These are phyloP conservation scores for Ophion costatus DNA, from an alignment of 2,888 invertebrate species.

Conservation along the genomic window DNA sequence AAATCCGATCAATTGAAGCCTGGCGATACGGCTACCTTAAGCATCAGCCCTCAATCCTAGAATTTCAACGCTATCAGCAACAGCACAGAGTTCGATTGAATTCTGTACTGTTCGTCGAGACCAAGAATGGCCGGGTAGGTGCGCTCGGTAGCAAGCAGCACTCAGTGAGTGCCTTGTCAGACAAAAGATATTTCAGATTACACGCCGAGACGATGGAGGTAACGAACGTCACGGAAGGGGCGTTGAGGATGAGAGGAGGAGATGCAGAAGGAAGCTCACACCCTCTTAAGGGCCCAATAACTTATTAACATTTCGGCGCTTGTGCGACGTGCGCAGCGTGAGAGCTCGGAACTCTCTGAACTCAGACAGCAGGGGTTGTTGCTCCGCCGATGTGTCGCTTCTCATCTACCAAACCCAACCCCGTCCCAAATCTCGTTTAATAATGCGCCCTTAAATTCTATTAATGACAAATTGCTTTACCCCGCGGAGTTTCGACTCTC, in stretches of 20 bases:
- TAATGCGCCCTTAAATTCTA: conserved; percentile 71
- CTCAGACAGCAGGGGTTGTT: conserved; percentile 50
- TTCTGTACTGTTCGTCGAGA: no score
- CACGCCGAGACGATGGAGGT: conserved; percentile 41
- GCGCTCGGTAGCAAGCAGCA: not conserved
- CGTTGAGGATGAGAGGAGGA: conserved; percentile 49
- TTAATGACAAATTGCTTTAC: conserved; percentile 73
- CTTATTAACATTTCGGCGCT: conserved; percentile 66
- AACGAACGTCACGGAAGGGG: conserved; percentile 22
- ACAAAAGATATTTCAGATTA: conserved; percentile 60
- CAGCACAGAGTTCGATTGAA: no score
- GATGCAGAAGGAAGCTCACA: conserved; percentile 49
- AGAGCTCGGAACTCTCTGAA: conserved; percentile 47
- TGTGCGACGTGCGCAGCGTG: conserved; percentile 5
- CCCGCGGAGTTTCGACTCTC: conserved; percentile 61
- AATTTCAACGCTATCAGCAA: no score
- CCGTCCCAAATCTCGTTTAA: conserved; percentile 63
- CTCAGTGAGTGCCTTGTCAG: conserved; percentile 48
- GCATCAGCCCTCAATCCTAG: no score
- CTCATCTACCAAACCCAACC: conserved; percentile 35
- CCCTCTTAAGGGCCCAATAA: conserved; percentile 62
- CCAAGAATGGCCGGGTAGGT: not conserved
- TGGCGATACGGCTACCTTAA: no score
- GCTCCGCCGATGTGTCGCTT: conserved; percentile 33
- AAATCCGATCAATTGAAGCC: no score